phyloP scores from a whole-genome alignment of 2,797 vertebrate species.

The Mus minutoides region DNA sequence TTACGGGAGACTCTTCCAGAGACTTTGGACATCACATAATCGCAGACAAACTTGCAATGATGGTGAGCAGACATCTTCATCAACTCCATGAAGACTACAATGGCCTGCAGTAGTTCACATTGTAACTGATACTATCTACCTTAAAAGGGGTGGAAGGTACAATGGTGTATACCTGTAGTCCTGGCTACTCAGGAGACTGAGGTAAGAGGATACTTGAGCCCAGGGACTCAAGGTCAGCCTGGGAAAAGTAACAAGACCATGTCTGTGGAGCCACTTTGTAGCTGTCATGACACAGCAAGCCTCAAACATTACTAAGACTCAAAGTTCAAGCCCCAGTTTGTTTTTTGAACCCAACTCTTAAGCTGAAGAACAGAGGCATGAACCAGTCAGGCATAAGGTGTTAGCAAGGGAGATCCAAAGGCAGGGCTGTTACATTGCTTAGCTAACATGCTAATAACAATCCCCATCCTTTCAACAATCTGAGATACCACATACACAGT shows the following conservation, averaged over 20 bases:
- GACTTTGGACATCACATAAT: neutral
- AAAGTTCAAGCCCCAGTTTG: neutral
- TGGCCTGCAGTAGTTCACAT: no score
- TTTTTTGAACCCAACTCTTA: neutral
- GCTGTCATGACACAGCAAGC: neutral
- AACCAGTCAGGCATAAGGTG: neutral
- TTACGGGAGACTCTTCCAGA: neutral
- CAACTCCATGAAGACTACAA: neutral
- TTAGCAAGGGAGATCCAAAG: neutral
- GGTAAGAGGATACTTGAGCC: neutral
- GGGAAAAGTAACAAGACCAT: neutral
- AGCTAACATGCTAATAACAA: conserved; percentile 15
- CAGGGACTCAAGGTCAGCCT: neutral
- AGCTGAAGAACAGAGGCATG: neutral
- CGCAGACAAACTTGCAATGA: neutral
- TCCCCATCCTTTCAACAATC: conserved; percentile 14
- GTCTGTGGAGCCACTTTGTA: no score
- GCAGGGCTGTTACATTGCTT: neutral
- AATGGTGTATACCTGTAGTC: neutral
- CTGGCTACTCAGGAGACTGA: neutral
- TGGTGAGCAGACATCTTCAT: neutral
- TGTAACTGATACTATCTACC: neutral
- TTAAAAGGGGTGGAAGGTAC: neutral
- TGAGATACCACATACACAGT: neutral
- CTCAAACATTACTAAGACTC: neutral